Conservation (phyloP, 2,888 invertebrate species). For the Salticus scenicus region DNA sequence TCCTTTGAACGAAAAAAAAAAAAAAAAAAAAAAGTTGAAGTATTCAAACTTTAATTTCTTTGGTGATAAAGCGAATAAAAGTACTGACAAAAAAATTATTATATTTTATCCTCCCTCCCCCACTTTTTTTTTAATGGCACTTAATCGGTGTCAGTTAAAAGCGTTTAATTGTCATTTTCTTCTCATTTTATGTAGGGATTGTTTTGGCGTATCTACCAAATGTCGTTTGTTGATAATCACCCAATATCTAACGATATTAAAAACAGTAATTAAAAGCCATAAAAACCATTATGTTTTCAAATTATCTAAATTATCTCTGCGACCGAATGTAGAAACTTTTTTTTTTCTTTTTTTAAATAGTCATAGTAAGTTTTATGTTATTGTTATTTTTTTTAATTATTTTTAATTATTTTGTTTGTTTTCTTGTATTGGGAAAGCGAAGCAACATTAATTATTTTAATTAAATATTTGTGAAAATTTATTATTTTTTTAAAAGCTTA, state of each 20-base stretch:
- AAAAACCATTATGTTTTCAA: conserved; percentile 2
- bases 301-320: neutral
- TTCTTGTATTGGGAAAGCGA: neutral
- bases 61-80: conserved; percentile 23
- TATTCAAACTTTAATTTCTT: conserved; percentile 45
- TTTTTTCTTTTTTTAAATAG: neutral
- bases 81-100: conserved; percentile 27
- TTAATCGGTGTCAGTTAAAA: conserved; percentile 9
- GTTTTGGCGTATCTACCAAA: neutral
- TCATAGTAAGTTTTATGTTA: neutral
- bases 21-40: conserved; percentile 29
- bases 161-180: neutral
- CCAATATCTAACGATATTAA: neutral
- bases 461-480: neutral
- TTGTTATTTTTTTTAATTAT: neutral
- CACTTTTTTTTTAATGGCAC: neutral
- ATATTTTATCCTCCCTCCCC: neutral
- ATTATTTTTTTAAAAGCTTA: neutral
- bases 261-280: conserved; percentile 2
- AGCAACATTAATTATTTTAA: conserved; percentile 2
- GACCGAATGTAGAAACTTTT: neutral
- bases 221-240: neutral
- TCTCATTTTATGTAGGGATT: neutral
- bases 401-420: neutral
- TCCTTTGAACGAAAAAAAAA: neutral